A percentile compares a stretch with the other conserved stretches of the same genome.
phyloP scores from a whole-genome alignment of 2,113 vertebrate species.

The Corapipo altera region DNA sequence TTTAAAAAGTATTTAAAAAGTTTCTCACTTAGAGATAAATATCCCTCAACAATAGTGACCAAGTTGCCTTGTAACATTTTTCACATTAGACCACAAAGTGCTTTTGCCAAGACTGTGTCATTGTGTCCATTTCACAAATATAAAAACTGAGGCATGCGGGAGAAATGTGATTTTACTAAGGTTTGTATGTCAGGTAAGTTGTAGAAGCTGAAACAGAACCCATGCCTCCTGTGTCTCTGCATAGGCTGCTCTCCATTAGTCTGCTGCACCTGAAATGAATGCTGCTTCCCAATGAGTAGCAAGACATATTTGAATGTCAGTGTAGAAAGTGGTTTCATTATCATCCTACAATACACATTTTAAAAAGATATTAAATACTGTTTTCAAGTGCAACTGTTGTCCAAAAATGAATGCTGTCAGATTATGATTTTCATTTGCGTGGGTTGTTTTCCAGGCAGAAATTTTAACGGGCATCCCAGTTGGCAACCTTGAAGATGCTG shows the following conservation, averaged over 20 bases:
- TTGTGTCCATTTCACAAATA: not conserved
- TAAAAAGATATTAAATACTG: not conserved
- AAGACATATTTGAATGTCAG: not conserved
- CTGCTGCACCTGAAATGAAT: not conserved
- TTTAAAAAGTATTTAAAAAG: not conserved
- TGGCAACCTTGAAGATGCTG: constrained; percentile 77
- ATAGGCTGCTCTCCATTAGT: not conserved
- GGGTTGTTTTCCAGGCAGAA: constrained; percentile 84
- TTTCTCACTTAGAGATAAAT: not conserved
- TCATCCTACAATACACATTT: not conserved
- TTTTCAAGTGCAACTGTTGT: constrained; percentile 24
- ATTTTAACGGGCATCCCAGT: constrained; percentile 84
- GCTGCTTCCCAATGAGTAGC: not conserved
- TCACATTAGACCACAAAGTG: not conserved
- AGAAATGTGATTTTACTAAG: constrained; percentile 10
- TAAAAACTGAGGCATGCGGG: not conserved
- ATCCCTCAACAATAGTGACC: not conserved
- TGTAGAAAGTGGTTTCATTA: constrained; percentile 16
- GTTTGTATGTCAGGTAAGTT: not conserved
- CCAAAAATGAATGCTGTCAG: constrained; percentile 37
- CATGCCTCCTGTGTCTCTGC: not conserved
- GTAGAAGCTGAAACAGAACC: not conserved
- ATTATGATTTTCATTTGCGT: constrained; percentile 42
- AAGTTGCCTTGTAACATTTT: not conserved
- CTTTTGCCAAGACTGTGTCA: not conserved